Conservation (phyloP, 1,140 invertebrate species). For the Protaetia brevitarsis region DNA sequence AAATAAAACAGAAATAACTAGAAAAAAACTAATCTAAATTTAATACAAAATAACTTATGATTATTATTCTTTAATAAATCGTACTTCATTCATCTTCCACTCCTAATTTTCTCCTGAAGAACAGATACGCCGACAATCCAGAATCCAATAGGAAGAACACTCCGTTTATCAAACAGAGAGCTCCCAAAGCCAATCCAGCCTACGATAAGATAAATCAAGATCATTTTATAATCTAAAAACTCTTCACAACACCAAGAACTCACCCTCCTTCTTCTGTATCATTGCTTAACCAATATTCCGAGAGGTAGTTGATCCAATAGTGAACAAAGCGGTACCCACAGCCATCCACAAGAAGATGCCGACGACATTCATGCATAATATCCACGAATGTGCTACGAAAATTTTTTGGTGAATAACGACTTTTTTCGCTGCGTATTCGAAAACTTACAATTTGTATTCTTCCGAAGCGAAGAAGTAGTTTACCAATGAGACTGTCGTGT, state of each 20-base stretch:
- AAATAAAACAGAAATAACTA: not conserved
- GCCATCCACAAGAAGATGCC: not conserved
- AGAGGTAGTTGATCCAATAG: not conserved
- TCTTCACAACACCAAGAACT: not conserved
- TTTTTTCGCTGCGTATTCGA: too few relatives aligned
- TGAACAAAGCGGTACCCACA: not conserved
- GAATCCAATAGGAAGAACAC: not conserved
- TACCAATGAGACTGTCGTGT: slow-evolving; percentile 68
- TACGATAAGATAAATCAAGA: not conserved
- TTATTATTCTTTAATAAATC: not conserved
- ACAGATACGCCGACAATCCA: not conserved
- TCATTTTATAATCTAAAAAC: not conserved
- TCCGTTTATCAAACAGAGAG: not conserved
- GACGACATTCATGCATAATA: not conserved
- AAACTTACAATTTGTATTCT: slow-evolving; percentile 66
- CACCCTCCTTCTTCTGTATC: not conserved
- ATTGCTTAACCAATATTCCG: not conserved
- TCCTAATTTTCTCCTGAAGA: not conserved
- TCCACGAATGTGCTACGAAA: not conserved
- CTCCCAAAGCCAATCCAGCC: not conserved
- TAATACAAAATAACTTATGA: not conserved
- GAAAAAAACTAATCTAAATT: not conserved
- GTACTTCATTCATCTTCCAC: not conserved
- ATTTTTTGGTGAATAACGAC: too few relatives aligned
- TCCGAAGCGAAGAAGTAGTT: slow-evolving; percentile 70